Conservation (phyloP, 92 coral and sea anemone species). For the Actinostola sp. region DNA sequence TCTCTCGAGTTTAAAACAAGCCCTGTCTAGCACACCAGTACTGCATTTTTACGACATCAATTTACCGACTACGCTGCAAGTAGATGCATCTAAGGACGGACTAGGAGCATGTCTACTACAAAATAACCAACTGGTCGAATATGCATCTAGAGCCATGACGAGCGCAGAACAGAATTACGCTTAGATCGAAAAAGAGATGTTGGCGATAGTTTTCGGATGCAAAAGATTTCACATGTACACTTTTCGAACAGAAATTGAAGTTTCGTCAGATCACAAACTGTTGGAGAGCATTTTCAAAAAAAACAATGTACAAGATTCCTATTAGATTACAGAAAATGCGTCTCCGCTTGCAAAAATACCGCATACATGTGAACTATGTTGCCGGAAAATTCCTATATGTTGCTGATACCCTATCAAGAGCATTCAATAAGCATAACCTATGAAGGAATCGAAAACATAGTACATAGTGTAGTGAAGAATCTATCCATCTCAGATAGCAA, state of each 20-base stretch:
- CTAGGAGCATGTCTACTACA: slow-evolving; percentile 15
- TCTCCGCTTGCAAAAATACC: slow-evolving; percentile 35
- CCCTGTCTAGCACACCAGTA: neutral
- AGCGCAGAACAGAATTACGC: slow-evolving; percentile 11
- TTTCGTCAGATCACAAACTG: slow-evolving; percentile 35
- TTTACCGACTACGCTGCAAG: slow-evolving; percentile 8
- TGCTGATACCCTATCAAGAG: slow-evolving; percentile 44
- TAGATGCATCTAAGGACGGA: slow-evolving; percentile 18
- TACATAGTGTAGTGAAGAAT: slow-evolving; percentile 6
- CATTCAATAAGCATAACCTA: slow-evolving; percentile 4
- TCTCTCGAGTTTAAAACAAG: neutral
- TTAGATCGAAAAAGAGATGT: slow-evolving; percentile 36
- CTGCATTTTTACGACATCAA: slow-evolving; percentile 14
- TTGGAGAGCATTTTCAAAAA: slow-evolving; percentile 31
- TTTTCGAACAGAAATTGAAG: slow-evolving; percentile 34
- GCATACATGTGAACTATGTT: slow-evolving; percentile 26
- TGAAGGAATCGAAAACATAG: slow-evolving; percentile 2
- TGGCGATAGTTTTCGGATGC: slow-evolving; percentile 29
- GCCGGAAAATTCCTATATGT: slow-evolving; percentile 19
- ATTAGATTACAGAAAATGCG: slow-evolving; percentile 39
- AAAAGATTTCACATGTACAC: slow-evolving; percentile 20
- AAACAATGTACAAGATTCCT: slow-evolving; percentile 25
- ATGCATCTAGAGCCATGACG: slow-evolving; percentile 9
- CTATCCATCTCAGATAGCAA: neutral
- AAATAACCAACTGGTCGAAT: neutral